phyloP scores from a whole-genome alignment of 2,888 invertebrate species.

The Euzetes globulus region DNA sequence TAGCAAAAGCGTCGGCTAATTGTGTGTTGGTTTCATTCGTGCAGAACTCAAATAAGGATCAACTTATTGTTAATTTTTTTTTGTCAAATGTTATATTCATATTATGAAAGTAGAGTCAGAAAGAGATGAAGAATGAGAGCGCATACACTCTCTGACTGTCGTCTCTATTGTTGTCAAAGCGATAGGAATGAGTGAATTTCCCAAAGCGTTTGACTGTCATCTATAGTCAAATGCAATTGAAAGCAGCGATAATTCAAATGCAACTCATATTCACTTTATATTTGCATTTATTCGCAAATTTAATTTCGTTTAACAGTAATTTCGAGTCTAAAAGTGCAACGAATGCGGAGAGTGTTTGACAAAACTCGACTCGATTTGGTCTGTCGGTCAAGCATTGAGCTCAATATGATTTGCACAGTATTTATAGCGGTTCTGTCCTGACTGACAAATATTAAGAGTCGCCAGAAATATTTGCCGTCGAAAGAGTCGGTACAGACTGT shows the following conservation, averaged over 20 bases:
- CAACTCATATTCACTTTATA: neutral
- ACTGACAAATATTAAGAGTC: slow-evolving; percentile 22
- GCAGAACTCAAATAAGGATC: slow-evolving; percentile 1
- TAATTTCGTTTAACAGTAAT: slow-evolving; percentile 2
- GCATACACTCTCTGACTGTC: neutral
- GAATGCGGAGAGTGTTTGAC: neutral
- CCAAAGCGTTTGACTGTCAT: slow-evolving; percentile 18
- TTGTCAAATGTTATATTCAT: neutral
- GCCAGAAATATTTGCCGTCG: neutral
- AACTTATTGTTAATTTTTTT: neutral
- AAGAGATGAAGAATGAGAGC: neutral
- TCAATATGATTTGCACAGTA: slow-evolving; percentile 12
- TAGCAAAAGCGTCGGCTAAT: neutral
- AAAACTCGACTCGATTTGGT: slow-evolving; percentile 1
- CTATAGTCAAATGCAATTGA: neutral
- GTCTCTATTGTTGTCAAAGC: neutral
- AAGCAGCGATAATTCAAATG: slow-evolving; percentile 14
- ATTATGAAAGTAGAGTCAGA: neutral
- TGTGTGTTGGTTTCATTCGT: neutral
- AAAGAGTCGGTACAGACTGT: neutral
- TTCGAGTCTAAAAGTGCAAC: neutral
- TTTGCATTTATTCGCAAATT: neutral
- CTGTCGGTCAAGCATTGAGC: slow-evolving; percentile 26
- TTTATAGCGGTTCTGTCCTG: neutral
- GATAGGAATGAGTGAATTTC: slow-evolving; percentile 6